A percentile compares a stretch with the other conserved stretches of the same genome.
Conservation (phyloP, 2,797 vertebrate species). For the Tapirus indicus region DNA sequence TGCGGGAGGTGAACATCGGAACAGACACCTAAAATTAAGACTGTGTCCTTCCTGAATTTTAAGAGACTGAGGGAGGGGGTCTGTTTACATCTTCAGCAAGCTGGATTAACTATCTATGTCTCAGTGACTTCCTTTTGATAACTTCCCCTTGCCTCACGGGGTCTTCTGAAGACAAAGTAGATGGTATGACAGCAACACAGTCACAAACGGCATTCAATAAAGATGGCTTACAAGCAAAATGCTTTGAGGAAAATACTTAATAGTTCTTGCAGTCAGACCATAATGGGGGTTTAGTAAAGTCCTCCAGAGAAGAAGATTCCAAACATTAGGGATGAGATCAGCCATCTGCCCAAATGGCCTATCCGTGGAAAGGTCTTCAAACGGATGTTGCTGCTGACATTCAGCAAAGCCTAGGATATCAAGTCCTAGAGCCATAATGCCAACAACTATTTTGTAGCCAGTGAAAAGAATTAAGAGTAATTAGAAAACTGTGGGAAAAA, state of each 20-base stretch:
- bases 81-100: neutral
- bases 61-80: neutral
- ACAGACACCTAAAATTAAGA: conserved; percentile 5
- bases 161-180: conserved; percentile 35
- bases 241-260: conserved; percentile 14
- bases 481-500: neutral
- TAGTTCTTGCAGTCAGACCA: neutral
- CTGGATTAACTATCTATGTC: neutral
- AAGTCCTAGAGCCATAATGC: neutral
- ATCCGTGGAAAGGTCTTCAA: neutral
- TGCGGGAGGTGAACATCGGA: neutral
- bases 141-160: conserved; percentile 27
- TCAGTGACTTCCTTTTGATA: neutral
- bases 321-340: neutral
- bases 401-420: neutral
- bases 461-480: neutral
- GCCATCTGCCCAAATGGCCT: neutral
- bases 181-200: neutral
- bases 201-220: neutral
- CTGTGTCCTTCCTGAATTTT: neutral
- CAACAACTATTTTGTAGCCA: neutral
- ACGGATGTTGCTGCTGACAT: neutral
- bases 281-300: neutral
- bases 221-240: neutral
- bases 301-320: neutral